Percentiles rank a stretch among this genome's conserved stretches.
Conservation (phyloP, 2,888 invertebrate species). For the Cheilosia impressa region DNA sequence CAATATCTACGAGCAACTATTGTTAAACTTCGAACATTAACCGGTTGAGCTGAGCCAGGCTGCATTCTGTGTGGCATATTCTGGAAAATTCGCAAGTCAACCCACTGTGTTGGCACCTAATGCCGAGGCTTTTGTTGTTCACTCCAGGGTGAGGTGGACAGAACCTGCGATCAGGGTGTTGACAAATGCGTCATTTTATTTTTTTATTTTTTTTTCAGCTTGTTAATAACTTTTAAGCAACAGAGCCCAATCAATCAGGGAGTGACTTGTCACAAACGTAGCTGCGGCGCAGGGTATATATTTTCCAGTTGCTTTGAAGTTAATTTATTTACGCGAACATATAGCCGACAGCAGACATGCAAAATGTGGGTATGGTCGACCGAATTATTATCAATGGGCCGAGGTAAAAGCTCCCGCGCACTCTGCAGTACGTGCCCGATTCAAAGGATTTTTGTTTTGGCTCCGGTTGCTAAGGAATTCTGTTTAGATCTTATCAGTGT, state of each 20-base stretch:
- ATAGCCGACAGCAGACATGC: constrained; percentile 38
- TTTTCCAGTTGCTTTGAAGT: constrained; percentile 43
- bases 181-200: constrained; percentile 38
- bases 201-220: background rate
- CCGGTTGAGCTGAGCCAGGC: constrained; percentile 23
- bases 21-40: constrained; percentile 47
- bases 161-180: constrained; percentile 52
- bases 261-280: constrained; percentile 49
- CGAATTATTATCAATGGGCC: constrained; percentile 52
- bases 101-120: constrained; percentile 64
- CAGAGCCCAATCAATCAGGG: constrained; percentile 29
- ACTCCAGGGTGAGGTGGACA: background rate
- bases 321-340: constrained; percentile 41
- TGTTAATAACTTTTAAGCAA: constrained; percentile 18
- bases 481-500: constrained; percentile 43
- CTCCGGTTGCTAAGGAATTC: constrained; percentile 27
- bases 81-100: constrained; percentile 55
- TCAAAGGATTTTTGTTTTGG: constrained; percentile 40
- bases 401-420: constrained; percentile 48
- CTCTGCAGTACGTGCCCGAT: constrained; percentile 38
- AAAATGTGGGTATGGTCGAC: constrained; percentile 56
- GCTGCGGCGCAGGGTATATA: background rate
- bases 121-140: constrained; percentile 6
- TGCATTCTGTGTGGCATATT: constrained; percentile 41
- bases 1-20: constrained; percentile 34